Base-by-base conservation (phyloP, 1,140 invertebrate species). In the Aphelinus atriplicis region DNA sequence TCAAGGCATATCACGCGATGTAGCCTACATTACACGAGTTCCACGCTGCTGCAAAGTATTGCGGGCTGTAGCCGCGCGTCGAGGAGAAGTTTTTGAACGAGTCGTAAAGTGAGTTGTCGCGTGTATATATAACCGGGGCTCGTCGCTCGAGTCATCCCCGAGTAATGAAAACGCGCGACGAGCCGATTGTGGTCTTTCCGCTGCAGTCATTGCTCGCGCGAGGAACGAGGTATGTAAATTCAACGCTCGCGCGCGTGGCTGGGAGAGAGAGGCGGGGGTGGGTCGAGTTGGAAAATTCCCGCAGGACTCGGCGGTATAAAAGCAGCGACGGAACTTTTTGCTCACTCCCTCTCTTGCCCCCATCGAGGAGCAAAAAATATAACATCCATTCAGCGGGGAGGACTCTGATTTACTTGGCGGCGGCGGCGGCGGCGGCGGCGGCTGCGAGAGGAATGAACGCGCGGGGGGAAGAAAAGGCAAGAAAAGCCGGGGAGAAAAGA, bases 331-430 rank as follows among this genome's bases (percentile, higher is more conserved):
- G 48, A 64, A 64, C 62, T 64, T 64, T 50, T 64, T 64, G 7
- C 7, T 45, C 42, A 43, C 42, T 42, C 26, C 26, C 26, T 26
- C 26, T 26, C 26, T 26, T 26, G 26, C 26, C 26, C 3, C 42
- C 26, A 64, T 3, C 62, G 62, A 64, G 62, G 47, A 50, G 62
- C 7, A 64, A 64, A 64, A 64, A 64, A 61, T 64, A 64, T 48
- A 48, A 64, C 47, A 48, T n/a, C 46, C 48, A 69, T 50, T 58
- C 5, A 69, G 58, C 42, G 26, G 26, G 26, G 26, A 26, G 26
- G 26, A 2, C 46, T 67, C 65, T 55, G 65, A 67, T 67, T 67
- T 67, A 67, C 51, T 45, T 46, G 47, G 47, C 46, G n/a, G 62
- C 4, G 47, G 47, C 45, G 47, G 47, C 46, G n/a, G 62, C 4